Base-by-base conservation (phyloP, 2,797 vertebrate genomes). In the Acrossocheilus fasciatus region DNA sequence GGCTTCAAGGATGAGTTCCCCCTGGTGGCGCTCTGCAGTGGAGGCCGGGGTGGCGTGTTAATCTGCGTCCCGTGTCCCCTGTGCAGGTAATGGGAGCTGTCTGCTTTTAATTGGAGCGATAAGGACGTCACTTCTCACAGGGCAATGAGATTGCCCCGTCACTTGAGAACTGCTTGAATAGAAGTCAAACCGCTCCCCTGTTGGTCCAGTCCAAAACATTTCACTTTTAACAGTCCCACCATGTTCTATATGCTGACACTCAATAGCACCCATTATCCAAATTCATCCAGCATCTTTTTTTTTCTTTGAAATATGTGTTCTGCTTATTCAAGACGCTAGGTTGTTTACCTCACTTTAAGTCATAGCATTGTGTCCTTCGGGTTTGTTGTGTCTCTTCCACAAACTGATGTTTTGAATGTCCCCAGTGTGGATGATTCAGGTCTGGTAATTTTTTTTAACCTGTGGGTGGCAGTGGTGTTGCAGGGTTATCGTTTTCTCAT, bases 1-100 rank as follows among this genome's bases (percentile, higher is more conserved):
- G 4, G 81, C 88, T 94, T 94, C 92, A 94, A 96, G 94, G 94
- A 93, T 94, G 92, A 93, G 91, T 91, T 91, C 89, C 89, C 92
- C 90, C 89, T 66, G 82, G 92, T 93, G 93, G 90, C 89, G 81
- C 50, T 11, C 59, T 57, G 74, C 83, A 57, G 36, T 54, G 36
- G 36, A 64, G 84, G 52, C 69, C 2, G 54, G 50, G 69, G 54
- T 81, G 43, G 70, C 36, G 12, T 75, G 68, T 82, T 86, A 74
- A 75, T 81, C 87, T 83, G 64, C 18, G 2, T 78, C 87, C 85
- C 87, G 69, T 43, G 47, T 54, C 83, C 54, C 85, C 14, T 26
- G 91, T 87, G 66, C 90, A 90, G 89, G 88, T 92, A 93, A 93
- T 88, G 69, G 66, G 68, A 90, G 80, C 90, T 89, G 89, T 92